Evolutionary conservation across 2,888 invertebrate species (phyloP).

Genomic region (Drosophila cognata): DNA sequence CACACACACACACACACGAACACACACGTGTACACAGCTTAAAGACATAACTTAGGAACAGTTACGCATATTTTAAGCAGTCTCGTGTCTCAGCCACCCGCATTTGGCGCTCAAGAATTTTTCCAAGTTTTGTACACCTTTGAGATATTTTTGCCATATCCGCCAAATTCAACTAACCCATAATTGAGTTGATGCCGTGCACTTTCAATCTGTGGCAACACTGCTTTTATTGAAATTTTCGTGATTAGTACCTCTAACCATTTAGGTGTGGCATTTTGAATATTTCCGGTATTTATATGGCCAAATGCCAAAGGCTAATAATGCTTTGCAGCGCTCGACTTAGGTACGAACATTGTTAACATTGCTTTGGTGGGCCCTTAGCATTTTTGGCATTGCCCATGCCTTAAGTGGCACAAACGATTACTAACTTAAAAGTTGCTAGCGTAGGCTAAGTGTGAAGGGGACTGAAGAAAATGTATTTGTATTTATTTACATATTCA

Average conservation of each 20-base stretch:
- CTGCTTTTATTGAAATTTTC: no score
- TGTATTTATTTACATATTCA: background rate
- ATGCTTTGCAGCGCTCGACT: slow-evolving; percentile 12
- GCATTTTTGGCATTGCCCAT: slow-evolving; percentile 36
- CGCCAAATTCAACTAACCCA: slow-evolving; percentile 1
- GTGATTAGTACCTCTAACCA: background rate
- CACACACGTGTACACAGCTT: slow-evolving; percentile 17
- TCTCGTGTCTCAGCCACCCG: slow-evolving; percentile 17
- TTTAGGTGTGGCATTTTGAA: slow-evolving; percentile 33
- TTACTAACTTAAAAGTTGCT: background rate
- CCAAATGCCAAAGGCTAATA: slow-evolving; percentile 37
- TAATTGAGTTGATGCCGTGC: slow-evolving; percentile 26
- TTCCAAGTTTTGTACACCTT: slow-evolving; percentile 28
- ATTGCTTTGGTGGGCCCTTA: slow-evolving; percentile 19
- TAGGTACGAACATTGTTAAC: slow-evolving; percentile 15
- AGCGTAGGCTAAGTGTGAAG: background rate
- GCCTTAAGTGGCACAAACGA: slow-evolving; percentile 1
- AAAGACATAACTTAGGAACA: slow-evolving; percentile 60
- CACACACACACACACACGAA: background rate
- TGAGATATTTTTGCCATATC: slow-evolving; percentile 21
- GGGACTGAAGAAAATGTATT: background rate
- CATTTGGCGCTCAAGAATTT: slow-evolving; percentile 9
- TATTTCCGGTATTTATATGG: slow-evolving; percentile 47
- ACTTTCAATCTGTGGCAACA: slow-evolving; percentile 12
- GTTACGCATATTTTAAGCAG: slow-evolving; percentile 53